Base-by-base conservation (phyloP, 23 tunicate genomes). In the Phallusia fumigata region DNA sequence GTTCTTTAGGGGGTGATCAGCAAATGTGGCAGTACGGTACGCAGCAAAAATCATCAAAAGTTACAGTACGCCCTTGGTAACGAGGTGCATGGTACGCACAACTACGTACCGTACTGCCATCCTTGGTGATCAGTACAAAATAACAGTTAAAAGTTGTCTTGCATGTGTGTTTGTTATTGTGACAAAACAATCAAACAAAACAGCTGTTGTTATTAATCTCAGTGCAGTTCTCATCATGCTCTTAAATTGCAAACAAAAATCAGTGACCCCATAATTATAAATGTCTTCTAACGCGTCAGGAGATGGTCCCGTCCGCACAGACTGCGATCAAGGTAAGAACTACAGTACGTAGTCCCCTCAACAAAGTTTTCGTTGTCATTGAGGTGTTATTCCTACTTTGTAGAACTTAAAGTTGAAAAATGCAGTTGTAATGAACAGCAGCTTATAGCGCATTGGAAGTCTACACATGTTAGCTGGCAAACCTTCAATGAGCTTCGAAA, bases 231-330 rank as follows among this genome's bases (percentile, higher is more conserved):
- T 58, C 5, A 21, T 16, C 28, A 58, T 58, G 28, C 5, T 58
- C 28, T 58, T 58, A 58, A 58, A 8, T 13, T 6, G 13, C 8
- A 3, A 58, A 58, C 47, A 40, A 40, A n/a, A 40, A 40, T 40
- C 47, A 3, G 47, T 40, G 5, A 5, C 47, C 8, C 47, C 5
- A 40, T 40, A 40, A 40, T 40, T 40, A 5, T 40, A 40, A 40
- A 88, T 88, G 92, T 88, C 73, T 30, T 76, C 84, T 10, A 83
- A 88, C 74, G 92, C 92, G 11, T 88, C 92, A 16, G 92, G 92
- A 65, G 92, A 88, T 64, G 92, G 83, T 45, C 92, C 92, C 18
- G 5, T 58, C 28, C 28, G 69, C 5, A 24, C 69, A 13, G 69
- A 58, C 28, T 58, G 69, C 16, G 16, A 58, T 22, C 69, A 58